Evolutionary conservation across 2,888 invertebrate genomes (phyloP).

Genomic region (Taphrorychus bicolor): DNA sequence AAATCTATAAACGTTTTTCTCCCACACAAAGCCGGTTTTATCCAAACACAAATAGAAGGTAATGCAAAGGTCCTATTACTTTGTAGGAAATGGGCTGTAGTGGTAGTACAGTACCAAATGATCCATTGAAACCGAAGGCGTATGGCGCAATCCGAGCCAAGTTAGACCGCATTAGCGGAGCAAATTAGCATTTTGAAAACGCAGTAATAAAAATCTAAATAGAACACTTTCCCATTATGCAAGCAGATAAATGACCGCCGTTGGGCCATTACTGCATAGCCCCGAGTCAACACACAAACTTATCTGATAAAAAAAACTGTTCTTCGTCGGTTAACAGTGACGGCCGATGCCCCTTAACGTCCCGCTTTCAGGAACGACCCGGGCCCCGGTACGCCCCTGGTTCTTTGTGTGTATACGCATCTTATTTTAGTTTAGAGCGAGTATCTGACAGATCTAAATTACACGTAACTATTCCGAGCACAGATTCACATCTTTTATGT

Average conservation of each 20-base stretch:
- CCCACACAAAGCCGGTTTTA: too few relatives aligned
- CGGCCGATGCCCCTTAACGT: not conserved
- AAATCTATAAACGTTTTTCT: too few relatives aligned
- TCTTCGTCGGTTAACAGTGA: not conserved
- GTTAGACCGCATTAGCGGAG: conserved; percentile 9
- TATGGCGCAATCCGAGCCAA: not conserved
- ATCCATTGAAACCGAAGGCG: not conserved
- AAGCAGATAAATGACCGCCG: conserved; percentile 31
- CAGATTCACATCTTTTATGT: conserved; percentile 26
- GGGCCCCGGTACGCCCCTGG: not conserved
- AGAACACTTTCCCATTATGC: conserved; percentile 37
- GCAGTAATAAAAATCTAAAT: conserved; percentile 18
- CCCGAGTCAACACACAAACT: conserved; percentile 29
- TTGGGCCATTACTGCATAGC: conserved; percentile 32
- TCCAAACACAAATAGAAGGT: too few relatives aligned
- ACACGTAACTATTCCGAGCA: conserved; percentile 30
- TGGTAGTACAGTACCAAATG: too few relatives aligned
- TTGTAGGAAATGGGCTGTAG: too few relatives aligned
- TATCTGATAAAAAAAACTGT: conserved; percentile 34
- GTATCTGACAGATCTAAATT: conserved; percentile 40
- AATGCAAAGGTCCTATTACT: too few relatives aligned
- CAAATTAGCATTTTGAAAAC: conserved; percentile 32
- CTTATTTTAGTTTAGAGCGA: conserved; percentile 27
- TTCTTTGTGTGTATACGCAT: conserved; percentile 35
- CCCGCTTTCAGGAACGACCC: not conserved